These are phyloP conservation scores for Drosophila sordidula DNA, from an alignment of 2,888 invertebrate species.

Conservation along the genomic window DNA sequence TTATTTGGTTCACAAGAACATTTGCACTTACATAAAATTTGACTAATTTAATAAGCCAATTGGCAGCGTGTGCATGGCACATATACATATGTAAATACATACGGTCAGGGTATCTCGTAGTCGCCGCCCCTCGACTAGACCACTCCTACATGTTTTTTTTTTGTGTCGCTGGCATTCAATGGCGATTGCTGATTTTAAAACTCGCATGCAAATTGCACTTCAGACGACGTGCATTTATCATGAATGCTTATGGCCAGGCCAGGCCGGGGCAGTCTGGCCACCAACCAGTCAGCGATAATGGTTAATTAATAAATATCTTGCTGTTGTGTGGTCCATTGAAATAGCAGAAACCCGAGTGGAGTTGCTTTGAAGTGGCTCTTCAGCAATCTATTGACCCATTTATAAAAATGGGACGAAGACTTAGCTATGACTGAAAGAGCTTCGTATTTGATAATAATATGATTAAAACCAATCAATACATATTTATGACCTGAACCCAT, in stretches of 20 bases:
- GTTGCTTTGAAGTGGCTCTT: not conserved
- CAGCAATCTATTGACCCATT: slow-evolving; percentile 62
- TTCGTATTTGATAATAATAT: too few species aligned
- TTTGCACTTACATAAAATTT: too few species aligned
- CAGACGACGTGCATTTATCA: slow-evolving; percentile 72
- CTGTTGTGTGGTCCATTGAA: slow-evolving; percentile 30
- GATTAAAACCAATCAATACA: too few species aligned
- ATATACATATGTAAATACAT: too few species aligned
- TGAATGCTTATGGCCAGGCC: slow-evolving; percentile 27
- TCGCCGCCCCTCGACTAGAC: too few species aligned
- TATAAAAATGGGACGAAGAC: slow-evolving; percentile 5
- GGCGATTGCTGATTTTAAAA: slow-evolving; percentile 60
- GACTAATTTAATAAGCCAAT: too few species aligned
- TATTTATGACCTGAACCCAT: too few species aligned
- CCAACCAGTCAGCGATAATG: slow-evolving; percentile 68
- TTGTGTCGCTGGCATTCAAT: slow-evolving; percentile 38
- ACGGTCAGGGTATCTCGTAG: too few species aligned
- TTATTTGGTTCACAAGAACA: too few species aligned
- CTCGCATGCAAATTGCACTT: slow-evolving; percentile 75
- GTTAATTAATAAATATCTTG: slow-evolving; percentile 79
- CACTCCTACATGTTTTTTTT: not conserved
- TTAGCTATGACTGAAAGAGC: slow-evolving; percentile 21
- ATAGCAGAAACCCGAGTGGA: slow-evolving; percentile 4
- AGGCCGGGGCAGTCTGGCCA: slow-evolving; percentile 17
- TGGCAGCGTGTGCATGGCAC: too few species aligned